Conservation (phyloP, 2,888 invertebrate species). For the Aphidoletes aphidimyza region DNA sequence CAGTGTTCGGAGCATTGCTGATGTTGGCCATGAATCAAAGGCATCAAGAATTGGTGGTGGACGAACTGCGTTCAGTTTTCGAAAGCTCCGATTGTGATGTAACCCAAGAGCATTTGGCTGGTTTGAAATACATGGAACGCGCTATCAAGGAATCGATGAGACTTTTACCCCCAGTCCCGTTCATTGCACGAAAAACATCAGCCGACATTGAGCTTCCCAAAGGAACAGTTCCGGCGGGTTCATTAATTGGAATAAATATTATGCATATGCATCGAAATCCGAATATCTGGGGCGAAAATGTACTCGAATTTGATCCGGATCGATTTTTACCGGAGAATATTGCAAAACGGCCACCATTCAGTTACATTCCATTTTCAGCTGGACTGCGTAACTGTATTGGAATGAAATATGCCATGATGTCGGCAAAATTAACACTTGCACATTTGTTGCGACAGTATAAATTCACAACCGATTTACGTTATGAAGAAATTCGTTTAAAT, state of each 20-base stretch:
- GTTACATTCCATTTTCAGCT: slow-evolving; percentile 17
- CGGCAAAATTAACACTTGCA: background rate
- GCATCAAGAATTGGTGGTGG: background rate
- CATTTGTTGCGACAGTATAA: background rate
- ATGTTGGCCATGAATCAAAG: background rate
- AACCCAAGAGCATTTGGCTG: background rate
- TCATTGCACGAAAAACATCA: background rate
- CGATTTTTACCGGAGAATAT: slow-evolving; percentile 23
- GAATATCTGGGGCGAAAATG: slow-evolving; percentile 12
- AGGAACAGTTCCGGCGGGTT: background rate
- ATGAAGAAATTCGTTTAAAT: background rate
- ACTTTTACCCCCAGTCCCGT: slow-evolving; percentile 24
- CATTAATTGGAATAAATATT: background rate
- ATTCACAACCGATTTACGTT: background rate
- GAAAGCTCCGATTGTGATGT: background rate
- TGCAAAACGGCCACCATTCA: background rate
- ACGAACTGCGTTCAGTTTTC: background rate
- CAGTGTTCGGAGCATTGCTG: background rate
- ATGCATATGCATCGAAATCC: slow-evolving; percentile 16
- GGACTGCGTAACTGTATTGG: slow-evolving; percentile 47
- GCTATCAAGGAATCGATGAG: slow-evolving; percentile 55
- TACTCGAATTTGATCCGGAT: background rate
- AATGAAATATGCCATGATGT: slow-evolving; percentile 20
- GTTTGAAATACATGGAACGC: slow-evolving; percentile 54
- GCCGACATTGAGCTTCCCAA: background rate